phyloP scores from a whole-genome alignment of 2,797 vertebrate genomes.

The Chromis chromis region DNA sequence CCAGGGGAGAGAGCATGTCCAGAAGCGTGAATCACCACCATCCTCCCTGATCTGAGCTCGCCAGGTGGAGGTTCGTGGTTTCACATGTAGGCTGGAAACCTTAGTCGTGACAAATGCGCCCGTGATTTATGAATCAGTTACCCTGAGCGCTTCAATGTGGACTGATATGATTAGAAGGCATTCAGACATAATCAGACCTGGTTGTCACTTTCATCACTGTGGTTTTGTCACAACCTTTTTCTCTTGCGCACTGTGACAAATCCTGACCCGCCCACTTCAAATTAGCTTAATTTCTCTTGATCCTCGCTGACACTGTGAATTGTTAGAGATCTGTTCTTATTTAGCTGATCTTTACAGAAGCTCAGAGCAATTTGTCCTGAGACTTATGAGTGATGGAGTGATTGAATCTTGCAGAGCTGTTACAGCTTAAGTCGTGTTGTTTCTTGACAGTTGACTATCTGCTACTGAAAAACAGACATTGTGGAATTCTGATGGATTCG shows the following conservation, averaged over 20 bases:
- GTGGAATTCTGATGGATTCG: conserved; percentile 1
- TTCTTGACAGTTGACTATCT: conserved; percentile 3
- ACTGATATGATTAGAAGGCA: conserved; percentile 50
- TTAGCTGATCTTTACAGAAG: conserved; percentile 27
- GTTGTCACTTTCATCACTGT: conserved; percentile 47
- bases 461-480: conserved; percentile 1
- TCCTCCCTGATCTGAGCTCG: conserved; percentile 24
- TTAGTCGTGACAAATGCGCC: conserved; percentile 32
- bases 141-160: conserved; percentile 32
- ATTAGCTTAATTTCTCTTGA: conserved; percentile 39
- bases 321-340: conserved; percentile 32
- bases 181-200: conserved; percentile 46
- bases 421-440: neutral
- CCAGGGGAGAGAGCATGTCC: conserved; percentile 59
- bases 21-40: conserved; percentile 55
- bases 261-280: conserved; percentile 29
- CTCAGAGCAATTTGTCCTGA: conserved; percentile 15
- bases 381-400: conserved; percentile 26
- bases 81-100: conserved; percentile 27
- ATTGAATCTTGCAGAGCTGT: conserved; percentile 20
- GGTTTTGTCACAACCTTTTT: conserved; percentile 43
- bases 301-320: conserved; percentile 27
- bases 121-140: conserved; percentile 50
- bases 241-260: conserved; percentile 33
- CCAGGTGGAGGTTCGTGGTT: conserved; percentile 35